Evolutionary conservation across 1,140 invertebrate genomes (phyloP), one percentile per base, ranked within the genome.

Genomic region (Wasmannia auropunctata): DNA sequence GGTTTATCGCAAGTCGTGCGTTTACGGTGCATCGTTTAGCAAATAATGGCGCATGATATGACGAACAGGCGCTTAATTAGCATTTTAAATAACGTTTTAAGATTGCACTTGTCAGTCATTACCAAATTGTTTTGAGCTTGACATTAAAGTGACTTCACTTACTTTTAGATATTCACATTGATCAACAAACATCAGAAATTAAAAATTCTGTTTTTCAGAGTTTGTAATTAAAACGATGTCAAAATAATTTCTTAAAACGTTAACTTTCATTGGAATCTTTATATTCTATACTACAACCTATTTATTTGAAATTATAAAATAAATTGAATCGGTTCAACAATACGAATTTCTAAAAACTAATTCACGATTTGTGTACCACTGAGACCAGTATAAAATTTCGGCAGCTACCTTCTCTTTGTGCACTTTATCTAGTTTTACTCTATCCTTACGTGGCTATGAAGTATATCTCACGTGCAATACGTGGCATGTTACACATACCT

Each of bases 401-500:
- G 1, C 40, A 7, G 5, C 14, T 63, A 43, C 34, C 25, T 46
- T 34, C 14, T 46, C 28, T 65, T 76, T 56, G 16, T 10, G 10
- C 25, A n/a, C 31, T 65, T 79, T 67, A 3, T 1, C 40, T 25
- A n/a, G 11, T 79, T 79, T 67, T 14, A 51, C 8, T 4, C 1
- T 67, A 79, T 79, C 49, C 76, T 79, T 63, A 63, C 43, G n/a
- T 22, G 11, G 6, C 28, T 22, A 56, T 56, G 22, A 19, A 40
- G 34, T 37, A 75, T 56, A 75, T 40, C 22, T 75, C 16, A 58
- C 22, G 22, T 40, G 8, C 28, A 70, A 70, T 70, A 49, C 67
- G 31, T 28, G 25, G 14, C 22, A 40, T 65, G 10, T 65, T 65
- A 40, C 74, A 75, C 14, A 31, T 56, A 49, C n/a, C 19, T 65